These are phyloP conservation scores for Hemiscyllium ocellatum DNA, from an alignment of 2,113 vertebrate genomes.

Conservation along the genomic window DNA sequence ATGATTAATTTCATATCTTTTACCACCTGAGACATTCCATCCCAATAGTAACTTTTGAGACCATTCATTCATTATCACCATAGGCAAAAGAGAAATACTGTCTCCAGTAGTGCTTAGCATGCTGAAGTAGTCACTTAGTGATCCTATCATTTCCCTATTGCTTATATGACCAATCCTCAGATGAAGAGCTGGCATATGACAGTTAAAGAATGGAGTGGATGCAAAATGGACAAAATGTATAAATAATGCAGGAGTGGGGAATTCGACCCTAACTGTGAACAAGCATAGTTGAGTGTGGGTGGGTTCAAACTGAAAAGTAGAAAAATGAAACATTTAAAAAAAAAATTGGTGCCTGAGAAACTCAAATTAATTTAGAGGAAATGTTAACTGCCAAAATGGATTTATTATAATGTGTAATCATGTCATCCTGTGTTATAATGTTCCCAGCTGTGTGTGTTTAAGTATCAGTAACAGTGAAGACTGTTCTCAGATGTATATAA, in stretches of 20 bases:
- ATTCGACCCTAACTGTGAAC: background rate
- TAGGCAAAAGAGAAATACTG: background rate
- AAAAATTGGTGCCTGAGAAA: background rate
- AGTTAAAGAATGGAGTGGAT: background rate
- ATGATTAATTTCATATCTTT: background rate
- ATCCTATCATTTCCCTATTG: background rate
- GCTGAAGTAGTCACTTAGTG: background rate
- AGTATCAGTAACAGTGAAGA: constrained; percentile 1
- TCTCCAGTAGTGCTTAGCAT: background rate
- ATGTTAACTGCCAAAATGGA: background rate
- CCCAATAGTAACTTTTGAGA: background rate
- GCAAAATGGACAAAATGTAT: background rate
- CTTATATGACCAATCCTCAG: background rate
- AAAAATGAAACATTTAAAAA: background rate
- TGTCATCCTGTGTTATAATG: background rate
- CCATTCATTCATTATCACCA: background rate
- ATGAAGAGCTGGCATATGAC: background rate
- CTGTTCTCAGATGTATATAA: background rate
- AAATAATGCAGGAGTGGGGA: background rate
- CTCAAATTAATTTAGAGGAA: background rate
- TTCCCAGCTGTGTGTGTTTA: constrained; percentile 1
- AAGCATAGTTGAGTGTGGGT: background rate
- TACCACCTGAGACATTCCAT: background rate
- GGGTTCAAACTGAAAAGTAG: background rate
- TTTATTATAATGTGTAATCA: background rate